Evolutionary conservation across 2,113 vertebrate species (phyloP).

Genomic region (Poicephalus meyeri): DNA sequence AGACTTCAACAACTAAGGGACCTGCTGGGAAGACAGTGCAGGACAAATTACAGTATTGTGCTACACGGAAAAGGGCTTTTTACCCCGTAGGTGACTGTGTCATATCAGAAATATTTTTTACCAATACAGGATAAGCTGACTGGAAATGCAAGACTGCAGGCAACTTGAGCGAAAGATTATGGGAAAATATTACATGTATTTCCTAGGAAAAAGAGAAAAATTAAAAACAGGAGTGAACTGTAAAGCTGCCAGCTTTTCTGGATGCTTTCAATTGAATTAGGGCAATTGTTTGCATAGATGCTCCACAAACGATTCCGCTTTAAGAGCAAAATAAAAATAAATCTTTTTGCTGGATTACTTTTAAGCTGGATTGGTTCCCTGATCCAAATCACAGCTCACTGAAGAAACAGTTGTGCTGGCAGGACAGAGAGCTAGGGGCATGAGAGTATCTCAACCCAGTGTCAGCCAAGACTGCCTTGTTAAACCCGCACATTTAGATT

Average conservation of each 20-base stretch:
- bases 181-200: background rate
- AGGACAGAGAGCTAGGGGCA: background rate
- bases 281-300: background rate
- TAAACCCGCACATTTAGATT: background rate
- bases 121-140: rapidly evolving
- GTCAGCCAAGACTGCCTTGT: background rate
- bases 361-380: constrained; percentile 54
- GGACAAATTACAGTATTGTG: rapidly evolving
- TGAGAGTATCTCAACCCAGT: background rate
- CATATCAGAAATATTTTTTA: background rate
- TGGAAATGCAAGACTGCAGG: background rate
- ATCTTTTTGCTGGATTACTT: constrained; percentile 59
- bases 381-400: constrained; percentile 45
- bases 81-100: background rate
- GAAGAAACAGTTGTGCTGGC: constrained; percentile 47
- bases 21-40: background rate
- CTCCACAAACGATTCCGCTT: background rate
- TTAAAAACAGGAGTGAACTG: background rate
- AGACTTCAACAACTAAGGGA: background rate
- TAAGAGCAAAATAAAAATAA: constrained; percentile 49
- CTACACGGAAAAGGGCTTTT: background rate
- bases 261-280: background rate
- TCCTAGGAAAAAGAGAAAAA: background rate
- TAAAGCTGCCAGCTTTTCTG: background rate
- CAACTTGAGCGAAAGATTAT: background rate